Evolutionary conservation across 64 coral and sea anemone genomes (phyloP).

Genomic region (Cladopsammia gracilis): DNA sequence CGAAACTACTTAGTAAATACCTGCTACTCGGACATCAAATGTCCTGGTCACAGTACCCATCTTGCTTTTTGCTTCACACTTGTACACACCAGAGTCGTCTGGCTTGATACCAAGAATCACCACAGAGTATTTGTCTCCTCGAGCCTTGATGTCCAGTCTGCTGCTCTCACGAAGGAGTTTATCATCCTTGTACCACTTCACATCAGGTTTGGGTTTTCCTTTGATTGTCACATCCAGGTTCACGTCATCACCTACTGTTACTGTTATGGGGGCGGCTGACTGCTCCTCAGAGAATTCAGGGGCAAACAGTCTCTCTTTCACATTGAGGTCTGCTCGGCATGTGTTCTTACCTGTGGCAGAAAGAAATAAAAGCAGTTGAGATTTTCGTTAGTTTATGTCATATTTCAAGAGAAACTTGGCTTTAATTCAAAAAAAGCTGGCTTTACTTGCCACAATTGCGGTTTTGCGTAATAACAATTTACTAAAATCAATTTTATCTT

Average conservation of each 20-base stretch:
- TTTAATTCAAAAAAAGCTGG: no score
- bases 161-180: conserved; percentile 73
- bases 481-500: no score
- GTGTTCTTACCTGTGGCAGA: conserved; percentile 64
- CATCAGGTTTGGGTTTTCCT: conserved; percentile 87
- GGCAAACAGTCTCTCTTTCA: conserved; percentile 81
- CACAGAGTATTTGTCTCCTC: conserved; percentile 70
- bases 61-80: conserved; percentile 90
- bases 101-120: conserved; percentile 64
- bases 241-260: conserved; percentile 75
- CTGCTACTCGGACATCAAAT: conserved; percentile 74
- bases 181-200: conserved; percentile 88
- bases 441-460: no score
- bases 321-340: conserved; percentile 76
- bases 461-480: no score
- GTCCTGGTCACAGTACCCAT: conserved; percentile 71
- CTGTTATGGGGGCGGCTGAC: conserved; percentile 52
- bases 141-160: conserved; percentile 66
- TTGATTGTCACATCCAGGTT: conserved; percentile 66
- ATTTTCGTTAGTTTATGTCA: no score
- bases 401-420: no score
- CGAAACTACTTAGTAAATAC: background rate
- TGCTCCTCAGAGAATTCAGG: conserved; percentile 69
- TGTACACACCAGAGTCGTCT: conserved; percentile 87
- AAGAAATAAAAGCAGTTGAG: background rate